A percentile compares a stretch with the other conserved stretches of the same genome.
phyloP scores from a whole-genome alignment of 2,888 invertebrate genomes.

The Labia minor region DNA sequence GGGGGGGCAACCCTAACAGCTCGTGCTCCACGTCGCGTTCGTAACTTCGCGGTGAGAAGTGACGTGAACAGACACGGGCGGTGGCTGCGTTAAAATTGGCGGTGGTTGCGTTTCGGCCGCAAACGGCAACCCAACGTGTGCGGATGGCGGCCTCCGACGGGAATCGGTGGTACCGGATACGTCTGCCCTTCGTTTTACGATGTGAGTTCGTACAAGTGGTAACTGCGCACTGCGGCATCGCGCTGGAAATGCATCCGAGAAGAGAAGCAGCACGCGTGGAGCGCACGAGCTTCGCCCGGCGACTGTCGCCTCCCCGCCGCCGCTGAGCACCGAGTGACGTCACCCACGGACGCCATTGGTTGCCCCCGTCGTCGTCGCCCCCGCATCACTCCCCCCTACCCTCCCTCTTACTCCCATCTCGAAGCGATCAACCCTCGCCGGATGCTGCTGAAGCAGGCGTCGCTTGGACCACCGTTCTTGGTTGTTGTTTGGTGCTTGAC shows the following conservation, averaged over 20 bases:
- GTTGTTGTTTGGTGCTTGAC: no score
- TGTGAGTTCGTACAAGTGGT: constrained; percentile 46
- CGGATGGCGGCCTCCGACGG: constrained; percentile 44
- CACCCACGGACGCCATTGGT: constrained; percentile 17
- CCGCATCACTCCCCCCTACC: constrained; percentile 14
- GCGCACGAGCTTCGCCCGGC: background rate
- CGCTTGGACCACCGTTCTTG: background rate
- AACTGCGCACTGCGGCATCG: constrained; percentile 49
- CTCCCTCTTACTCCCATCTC: constrained; percentile 1
- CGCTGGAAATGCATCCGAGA: background rate
- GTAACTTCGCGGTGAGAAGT: constrained; percentile 42
- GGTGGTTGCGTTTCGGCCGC: constrained; percentile 39
- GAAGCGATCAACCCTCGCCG: constrained; percentile 16
- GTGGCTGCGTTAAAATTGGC: constrained; percentile 43
- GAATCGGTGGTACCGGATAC: constrained; percentile 47
- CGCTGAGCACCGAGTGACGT: constrained; percentile 27
- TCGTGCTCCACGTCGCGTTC: constrained; percentile 47
- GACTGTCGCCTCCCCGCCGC: constrained; percentile 14
- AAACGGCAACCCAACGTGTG: constrained; percentile 42
- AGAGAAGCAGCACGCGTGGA: background rate
- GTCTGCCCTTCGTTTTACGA: constrained; percentile 44
- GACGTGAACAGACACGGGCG: constrained; percentile 44
- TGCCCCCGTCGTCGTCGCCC: constrained; percentile 8
- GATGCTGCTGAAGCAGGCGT: constrained; percentile 17
- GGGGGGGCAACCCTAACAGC: constrained; percentile 42